Evolutionary conservation across 2,888 invertebrate genomes (phyloP), one percentile per base, ranked within the genome.

Genomic region (Acleris literana): DNA sequence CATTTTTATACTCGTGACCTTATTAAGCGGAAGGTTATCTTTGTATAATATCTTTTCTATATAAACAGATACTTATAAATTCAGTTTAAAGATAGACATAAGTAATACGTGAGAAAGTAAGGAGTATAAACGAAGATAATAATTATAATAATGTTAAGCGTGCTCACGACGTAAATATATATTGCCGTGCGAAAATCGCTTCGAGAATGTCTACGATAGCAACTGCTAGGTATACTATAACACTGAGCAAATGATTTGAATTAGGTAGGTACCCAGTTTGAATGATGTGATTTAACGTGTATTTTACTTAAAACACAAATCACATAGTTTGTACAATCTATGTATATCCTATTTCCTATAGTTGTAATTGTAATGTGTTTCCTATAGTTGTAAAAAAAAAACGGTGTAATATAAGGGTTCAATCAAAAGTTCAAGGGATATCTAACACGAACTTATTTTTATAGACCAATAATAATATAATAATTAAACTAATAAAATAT

Each of bases 71-170:
- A 13, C 9, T 6, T n/a, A 6, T 5, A 39, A 39, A 39, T 3
- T 4, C 39, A 33, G 9, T 33, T 9, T 9, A 9, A 33, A 9
- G 33, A 33, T 33, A 33, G 9, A 9, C 33, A 33, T 33, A 3
- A 9, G 33, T 39, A 39, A 39, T 57, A 52, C 57, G 57, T 62
- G 66, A 57, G 66, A 66, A 57, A 66, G 66, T 66, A 5, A 62
- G 18, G 33, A 46, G 5, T 17, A 62, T 57, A 29, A 64, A 64
- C 11, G 61, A 44, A 48, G 18, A 61, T 52, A 52, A 46, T 33
- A 13, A 11, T 65, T 52, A 61, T 52, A 52, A 61, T 56, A 56
- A 61, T 64, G 39, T 53, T 54, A 60, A 60, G 43, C 54, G 64
- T 54, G 59, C 54, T 53, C 46, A 64, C 58, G 64, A 53, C n/a